phyloP scores from a whole-genome alignment of 1,140 invertebrate genomes.

The Caenorhabditis briggsae region DNA sequence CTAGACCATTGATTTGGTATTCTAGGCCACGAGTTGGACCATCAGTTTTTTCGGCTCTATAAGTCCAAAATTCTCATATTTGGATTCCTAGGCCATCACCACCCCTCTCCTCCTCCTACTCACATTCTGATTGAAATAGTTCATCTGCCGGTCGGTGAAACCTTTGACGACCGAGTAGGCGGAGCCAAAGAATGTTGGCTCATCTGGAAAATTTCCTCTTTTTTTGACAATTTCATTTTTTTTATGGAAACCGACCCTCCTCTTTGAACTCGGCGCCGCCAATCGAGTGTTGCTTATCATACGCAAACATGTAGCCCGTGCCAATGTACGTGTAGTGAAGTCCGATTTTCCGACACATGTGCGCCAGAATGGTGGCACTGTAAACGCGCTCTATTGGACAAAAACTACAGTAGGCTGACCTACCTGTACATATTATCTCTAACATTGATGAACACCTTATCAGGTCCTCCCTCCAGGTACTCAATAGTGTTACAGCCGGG shows the following conservation, averaged over 20 bases:
- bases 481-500: constrained; percentile 76
- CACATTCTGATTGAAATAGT: constrained; percentile 59
- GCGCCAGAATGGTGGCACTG: constrained; percentile 70
- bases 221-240: background rate
- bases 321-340: constrained; percentile 77
- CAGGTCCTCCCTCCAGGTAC: constrained; percentile 76
- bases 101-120: background rate
- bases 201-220: constrained; percentile 67
- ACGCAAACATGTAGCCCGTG: constrained; percentile 76
- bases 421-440: constrained; percentile 74
- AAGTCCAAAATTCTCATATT: no score
- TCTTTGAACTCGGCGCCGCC: constrained; percentile 73
- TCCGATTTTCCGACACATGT: constrained; percentile 71
- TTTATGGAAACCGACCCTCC: constrained; percentile 62
- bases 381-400: background rate
- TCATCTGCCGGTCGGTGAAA: constrained; percentile 76
- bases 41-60: no score
- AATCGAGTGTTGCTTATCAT: constrained; percentile 75
- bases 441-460: constrained; percentile 74
- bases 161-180: constrained; percentile 78
- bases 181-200: constrained; percentile 77
- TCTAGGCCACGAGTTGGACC: no score
- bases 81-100: no score
- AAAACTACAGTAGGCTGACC: background rate
- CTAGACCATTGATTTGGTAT: no score